Conservation (phyloP, 1,140 invertebrate species). For the Orius laevigatus region DNA sequence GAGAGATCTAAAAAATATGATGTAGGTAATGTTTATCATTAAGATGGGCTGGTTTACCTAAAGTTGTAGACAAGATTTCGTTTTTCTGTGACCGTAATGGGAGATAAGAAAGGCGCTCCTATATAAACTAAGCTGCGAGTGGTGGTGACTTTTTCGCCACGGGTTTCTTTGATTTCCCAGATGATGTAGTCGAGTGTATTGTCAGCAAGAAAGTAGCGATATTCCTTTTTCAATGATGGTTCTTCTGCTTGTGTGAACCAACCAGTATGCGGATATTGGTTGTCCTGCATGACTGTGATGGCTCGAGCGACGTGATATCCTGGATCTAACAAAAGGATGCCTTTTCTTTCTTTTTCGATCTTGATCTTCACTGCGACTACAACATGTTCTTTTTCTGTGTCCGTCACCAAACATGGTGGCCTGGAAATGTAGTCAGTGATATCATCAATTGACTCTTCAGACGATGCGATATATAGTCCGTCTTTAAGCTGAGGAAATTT, state of each 20-base stretch:
- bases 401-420: conserved; percentile 26
- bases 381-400: conserved; percentile 68
- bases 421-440: conserved; percentile 45
- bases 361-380: conserved; percentile 59
- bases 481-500: conserved; percentile 45
- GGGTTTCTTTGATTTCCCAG: conserved; percentile 55
- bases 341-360: conserved; percentile 50
- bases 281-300: conserved; percentile 72
- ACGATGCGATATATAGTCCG: conserved; percentile 61
- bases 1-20: no score
- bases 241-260: conserved; percentile 71
- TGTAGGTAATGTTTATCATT: no score
- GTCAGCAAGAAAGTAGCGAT: conserved; percentile 51
- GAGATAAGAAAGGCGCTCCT: conserved; percentile 57
- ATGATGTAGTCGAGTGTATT: conserved; percentile 55
- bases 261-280: conserved; percentile 69
- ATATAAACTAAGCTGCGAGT: conserved; percentile 56
- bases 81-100: conserved; percentile 69
- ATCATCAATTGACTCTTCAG: conserved; percentile 64
- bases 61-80: conserved; percentile 80
- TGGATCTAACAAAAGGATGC: conserved; percentile 66
- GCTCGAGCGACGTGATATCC: conserved; percentile 77
- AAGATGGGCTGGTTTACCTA: no score
- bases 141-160: conserved; percentile 26
- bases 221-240: conserved; percentile 54